Conservation (phyloP, 2,113 vertebrate species). For the Esox niger region DNA sequence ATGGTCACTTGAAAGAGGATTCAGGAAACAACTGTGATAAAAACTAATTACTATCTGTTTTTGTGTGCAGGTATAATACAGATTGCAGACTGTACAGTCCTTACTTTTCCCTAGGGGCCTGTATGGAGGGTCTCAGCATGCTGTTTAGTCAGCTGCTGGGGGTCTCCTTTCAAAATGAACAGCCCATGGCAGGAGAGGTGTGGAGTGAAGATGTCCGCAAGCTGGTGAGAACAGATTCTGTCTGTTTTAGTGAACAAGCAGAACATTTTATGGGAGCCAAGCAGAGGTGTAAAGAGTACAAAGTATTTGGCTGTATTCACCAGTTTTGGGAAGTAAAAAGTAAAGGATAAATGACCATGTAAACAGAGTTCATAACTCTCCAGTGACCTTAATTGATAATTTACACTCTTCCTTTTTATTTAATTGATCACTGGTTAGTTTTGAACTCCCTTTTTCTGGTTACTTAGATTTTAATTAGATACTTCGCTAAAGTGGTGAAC, state of each 20-base stretch:
- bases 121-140: constrained; percentile 85
- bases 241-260: neutral
- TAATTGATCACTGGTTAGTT: no score
- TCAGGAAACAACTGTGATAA: neutral
- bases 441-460: no score
- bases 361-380: no score
- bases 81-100: constrained; percentile 84
- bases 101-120: constrained; percentile 83
- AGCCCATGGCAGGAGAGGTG: constrained; percentile 78
- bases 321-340: no score
- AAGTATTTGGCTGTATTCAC: no score
- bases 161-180: constrained; percentile 76
- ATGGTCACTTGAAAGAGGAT: neutral
- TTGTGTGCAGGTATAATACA: constrained; percentile 78
- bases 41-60: neutral
- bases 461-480: no score
- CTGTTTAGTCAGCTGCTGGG: constrained; percentile 80
- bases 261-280: neutral
- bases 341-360: no score
- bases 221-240: constrained; percentile 66
- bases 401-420: no score
- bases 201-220: constrained; percentile 85
- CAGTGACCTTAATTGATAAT: no score
- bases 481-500: no score
- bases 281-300: no score